A percentile compares a stretch with the other conserved stretches of the same genome.
Evolutionary conservation across 2,113 vertebrate genomes (phyloP).

Genomic region (Todiramphus chloris): DNA sequence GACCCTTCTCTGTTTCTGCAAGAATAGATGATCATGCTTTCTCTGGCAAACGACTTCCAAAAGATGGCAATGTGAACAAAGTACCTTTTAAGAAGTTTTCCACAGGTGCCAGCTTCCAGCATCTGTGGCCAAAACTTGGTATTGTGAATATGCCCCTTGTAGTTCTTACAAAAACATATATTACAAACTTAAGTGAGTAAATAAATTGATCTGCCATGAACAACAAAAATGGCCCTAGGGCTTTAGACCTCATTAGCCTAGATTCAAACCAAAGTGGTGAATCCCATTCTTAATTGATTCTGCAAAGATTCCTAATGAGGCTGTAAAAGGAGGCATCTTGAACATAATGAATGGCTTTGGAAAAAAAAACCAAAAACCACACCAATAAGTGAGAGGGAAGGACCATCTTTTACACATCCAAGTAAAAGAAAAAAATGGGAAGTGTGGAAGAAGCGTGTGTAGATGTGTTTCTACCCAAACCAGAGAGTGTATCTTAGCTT

Average conservation of each 20-base stretch:
- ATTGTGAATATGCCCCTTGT: background rate
- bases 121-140: background rate
- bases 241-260: slow-evolving; percentile 34
- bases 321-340: background rate
- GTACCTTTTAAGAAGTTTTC: background rate
- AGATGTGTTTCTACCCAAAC: background rate
- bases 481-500: background rate
- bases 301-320: background rate
- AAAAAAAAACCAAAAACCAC: background rate
- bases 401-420: background rate
- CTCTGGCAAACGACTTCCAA: background rate
- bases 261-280: background rate
- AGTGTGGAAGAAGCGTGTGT: background rate
- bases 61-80: background rate
- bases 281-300: slow-evolving; percentile 42
- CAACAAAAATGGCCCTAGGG: background rate
- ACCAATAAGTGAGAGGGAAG: background rate
- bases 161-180: background rate
- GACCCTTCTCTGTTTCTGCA: background rate
- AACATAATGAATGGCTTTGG: background rate
- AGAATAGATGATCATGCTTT: background rate
- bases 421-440: background rate
- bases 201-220: background rate
- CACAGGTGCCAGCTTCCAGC: background rate
- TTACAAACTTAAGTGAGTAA: background rate